These are phyloP conservation scores for Fregetta grallaria DNA, from an alignment of 2,113 vertebrate species.

Conservation along the genomic window DNA sequence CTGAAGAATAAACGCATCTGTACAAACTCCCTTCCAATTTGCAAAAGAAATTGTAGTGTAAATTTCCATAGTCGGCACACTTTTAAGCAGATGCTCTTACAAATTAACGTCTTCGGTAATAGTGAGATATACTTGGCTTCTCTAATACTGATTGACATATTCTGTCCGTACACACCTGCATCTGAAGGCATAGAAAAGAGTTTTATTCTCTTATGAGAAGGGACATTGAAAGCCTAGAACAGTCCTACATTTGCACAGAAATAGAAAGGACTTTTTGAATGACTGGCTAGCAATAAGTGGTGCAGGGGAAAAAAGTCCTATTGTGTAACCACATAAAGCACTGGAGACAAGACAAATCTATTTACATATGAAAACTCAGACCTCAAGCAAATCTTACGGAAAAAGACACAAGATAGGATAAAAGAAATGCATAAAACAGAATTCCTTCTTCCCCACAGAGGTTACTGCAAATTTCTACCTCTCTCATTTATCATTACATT, in stretches of 20 bases:
- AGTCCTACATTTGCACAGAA: conserved; percentile 12
- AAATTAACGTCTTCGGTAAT: neutral
- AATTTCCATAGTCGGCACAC: neutral
- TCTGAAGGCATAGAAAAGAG: neutral
- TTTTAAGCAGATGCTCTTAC: neutral
- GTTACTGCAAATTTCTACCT: neutral
- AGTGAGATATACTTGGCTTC: neutral
- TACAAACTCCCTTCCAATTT: neutral
- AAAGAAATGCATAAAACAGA: neutral
- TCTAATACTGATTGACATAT: neutral
- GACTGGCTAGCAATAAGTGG: neutral
- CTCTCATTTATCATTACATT: neutral
- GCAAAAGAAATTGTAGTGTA: neutral
- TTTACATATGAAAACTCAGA: conserved; percentile 35
- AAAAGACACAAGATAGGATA: neutral
- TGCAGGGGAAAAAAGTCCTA: neutral
- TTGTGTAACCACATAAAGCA: conserved; percentile 34
- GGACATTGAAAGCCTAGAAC: neutral
- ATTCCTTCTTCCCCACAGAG: neutral
- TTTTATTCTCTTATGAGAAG: neutral
- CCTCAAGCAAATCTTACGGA: neutral
- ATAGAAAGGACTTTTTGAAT: conserved; percentile 41
- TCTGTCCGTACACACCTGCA: neutral
- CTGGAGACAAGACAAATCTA: neutral
- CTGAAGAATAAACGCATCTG: neutral